Conservation (phyloP, 1,140 invertebrate genomes). For the Holcopasites calliopsidis region DNA sequence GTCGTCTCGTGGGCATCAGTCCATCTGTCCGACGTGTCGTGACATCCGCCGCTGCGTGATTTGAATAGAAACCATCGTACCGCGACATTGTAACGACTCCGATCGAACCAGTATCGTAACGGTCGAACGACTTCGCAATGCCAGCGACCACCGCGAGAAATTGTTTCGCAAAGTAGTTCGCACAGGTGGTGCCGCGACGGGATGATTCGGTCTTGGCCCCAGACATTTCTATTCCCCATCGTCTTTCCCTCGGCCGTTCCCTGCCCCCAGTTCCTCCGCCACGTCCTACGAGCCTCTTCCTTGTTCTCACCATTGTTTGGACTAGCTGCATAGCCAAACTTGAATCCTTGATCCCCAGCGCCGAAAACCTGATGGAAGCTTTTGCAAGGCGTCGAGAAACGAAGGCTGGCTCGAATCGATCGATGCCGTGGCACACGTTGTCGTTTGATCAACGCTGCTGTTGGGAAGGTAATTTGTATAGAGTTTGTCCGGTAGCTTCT, state of each 20-base stretch:
- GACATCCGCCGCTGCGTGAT: conserved; percentile 56
- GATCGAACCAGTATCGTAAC: conserved; percentile 64
- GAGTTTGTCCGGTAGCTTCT: no score
- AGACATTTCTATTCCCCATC: conserved; percentile 53
- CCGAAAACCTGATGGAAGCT: background rate
- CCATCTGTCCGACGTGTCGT: conserved; percentile 33
- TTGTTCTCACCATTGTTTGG: conserved; percentile 61
- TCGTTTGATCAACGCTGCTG: no score
- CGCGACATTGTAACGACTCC: conserved; percentile 56
- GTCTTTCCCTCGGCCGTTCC: background rate
- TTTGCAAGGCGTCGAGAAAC: background rate
- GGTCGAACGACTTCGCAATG: conserved; percentile 55
- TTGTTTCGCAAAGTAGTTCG: conserved; percentile 65
- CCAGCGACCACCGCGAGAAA: conserved; percentile 49
- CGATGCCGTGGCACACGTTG: background rate
- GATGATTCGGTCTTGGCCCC: conserved; percentile 55
- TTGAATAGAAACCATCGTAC: conserved; percentile 57
- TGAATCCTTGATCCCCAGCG: conserved; percentile 15
- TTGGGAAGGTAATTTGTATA: no score
- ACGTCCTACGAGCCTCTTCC: conserved; percentile 20
- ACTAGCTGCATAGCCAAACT: conserved; percentile 30
- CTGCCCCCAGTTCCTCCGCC: background rate
- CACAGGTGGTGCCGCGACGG: conserved; percentile 61
- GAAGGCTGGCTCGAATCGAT: background rate
- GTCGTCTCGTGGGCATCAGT: conserved; percentile 20